Evolutionary conservation across 2,113 vertebrate genomes (phyloP), one percentile per base, ranked within the genome.

Genomic region (Sebastes fasciatus): DNA sequence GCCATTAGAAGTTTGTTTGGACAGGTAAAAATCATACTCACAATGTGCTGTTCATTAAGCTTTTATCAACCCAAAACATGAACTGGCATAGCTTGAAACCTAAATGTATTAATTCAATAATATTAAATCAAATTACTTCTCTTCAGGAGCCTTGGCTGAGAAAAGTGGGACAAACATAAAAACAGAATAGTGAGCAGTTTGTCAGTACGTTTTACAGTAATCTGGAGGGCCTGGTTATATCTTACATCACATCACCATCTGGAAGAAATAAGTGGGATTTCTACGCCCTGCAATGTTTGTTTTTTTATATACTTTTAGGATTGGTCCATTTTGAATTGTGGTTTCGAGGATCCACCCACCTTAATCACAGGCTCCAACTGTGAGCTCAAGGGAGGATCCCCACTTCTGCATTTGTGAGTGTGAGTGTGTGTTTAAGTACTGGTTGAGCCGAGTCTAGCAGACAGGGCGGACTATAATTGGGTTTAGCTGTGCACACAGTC

Each of bases 321-420:
- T 66, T 55, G 74, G 77, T 40, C 58, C 67, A 54, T 57, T 86
- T 73, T 71, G 42, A 71, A 75, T 13, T 68, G 60, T 40, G 60
- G 78, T 49, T 71, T 79, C 1, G 4, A 81, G 81, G 86, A 77
- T 85, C 85, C 85, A 65, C 86, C 91, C 90, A 51, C 71, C 57
- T 84, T 92, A 92, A 94, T 90, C 58, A 92, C 74, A 88, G 84
- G 55, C 74, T 86, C 70, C 52, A 43, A 46, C 70, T 21, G 0
- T 48, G 63, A 80, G 74, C 83, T 76, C 19, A n/a, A 82, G 86
- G 91, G 89, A 88, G 82, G 86, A 72, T 72, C 79, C 55, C 64
- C 23, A 19, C 14, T 9, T 69, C n/a, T 84, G 49, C 16, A 23
- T 79, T 65, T 57, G 13, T 66, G 49, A 54, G 75, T 79, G 76